These are phyloP conservation scores for Pardosa pseudoannulata DNA, from an alignment of 2,888 invertebrate species.

Conservation along the genomic window DNA sequence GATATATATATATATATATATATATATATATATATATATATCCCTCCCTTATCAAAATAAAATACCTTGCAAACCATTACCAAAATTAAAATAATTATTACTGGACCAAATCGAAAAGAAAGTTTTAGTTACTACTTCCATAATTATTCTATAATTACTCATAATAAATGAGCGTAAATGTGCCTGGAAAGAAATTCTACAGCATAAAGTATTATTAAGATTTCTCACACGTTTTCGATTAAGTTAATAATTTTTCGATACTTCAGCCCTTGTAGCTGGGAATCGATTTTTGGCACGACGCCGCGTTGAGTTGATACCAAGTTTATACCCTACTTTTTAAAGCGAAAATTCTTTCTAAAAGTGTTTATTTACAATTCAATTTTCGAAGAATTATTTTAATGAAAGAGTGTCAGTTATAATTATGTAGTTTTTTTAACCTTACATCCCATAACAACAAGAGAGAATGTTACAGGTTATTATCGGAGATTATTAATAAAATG, in stretches of 20 bases:
- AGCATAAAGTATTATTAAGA: not conserved
- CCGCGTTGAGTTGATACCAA: not conserved
- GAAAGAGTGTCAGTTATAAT: too few species aligned
- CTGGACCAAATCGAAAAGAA: not conserved
- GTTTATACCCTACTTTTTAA: too few species aligned
- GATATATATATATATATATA: too few species aligned
- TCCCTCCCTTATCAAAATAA: not conserved
- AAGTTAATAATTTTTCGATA: conserved; percentile 18
- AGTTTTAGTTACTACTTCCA: not conserved
- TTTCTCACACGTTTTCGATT: conserved; percentile 19
- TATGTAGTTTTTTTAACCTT: too few species aligned
- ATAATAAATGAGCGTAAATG: not conserved
- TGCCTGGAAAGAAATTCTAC: not conserved
- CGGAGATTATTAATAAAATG: too few species aligned
- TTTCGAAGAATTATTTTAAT: too few species aligned
- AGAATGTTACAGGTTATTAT: too few species aligned
- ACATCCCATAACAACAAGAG: too few species aligned
- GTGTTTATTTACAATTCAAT: too few species aligned
- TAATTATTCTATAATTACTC: conserved; percentile 5
- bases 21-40: too few species aligned
- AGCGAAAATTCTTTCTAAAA: too few species aligned
- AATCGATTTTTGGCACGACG: not conserved
- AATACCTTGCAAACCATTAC: not conserved
- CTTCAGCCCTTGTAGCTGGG: not conserved
- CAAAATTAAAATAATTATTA: conserved; percentile 3